Conservation (phyloP, 2,888 invertebrate genomes). For the Xylota segnis region DNA sequence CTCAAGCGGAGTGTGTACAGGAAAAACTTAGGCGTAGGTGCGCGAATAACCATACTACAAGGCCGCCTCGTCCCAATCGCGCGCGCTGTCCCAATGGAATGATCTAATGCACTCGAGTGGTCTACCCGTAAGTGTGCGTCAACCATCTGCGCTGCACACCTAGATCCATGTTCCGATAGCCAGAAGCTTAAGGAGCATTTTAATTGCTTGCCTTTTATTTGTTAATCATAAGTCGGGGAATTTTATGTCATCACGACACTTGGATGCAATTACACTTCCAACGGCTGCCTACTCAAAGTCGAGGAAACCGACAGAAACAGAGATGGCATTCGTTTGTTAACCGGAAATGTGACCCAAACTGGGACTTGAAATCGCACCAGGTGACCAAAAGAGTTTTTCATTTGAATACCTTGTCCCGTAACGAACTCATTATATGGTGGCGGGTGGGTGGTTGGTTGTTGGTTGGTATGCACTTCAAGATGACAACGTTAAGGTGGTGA, state of each 20-base stretch:
- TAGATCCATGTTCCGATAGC: constrained; percentile 64
- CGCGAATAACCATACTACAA: constrained; percentile 66
- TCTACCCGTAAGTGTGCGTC: not conserved
- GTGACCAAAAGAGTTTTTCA: constrained; percentile 35
- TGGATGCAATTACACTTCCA: constrained; percentile 54
- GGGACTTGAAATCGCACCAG: constrained; percentile 47
- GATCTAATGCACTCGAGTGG: constrained; percentile 64
- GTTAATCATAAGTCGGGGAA: constrained; percentile 35
- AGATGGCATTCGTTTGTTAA: constrained; percentile 39
- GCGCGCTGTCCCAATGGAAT: constrained; percentile 1
- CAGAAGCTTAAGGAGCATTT: constrained; percentile 60
- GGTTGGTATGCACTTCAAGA: constrained; percentile 29
- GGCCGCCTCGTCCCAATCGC: constrained; percentile 34
- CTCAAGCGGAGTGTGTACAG: constrained; percentile 18
- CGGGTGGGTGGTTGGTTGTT: constrained; percentile 48
- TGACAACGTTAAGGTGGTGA: constrained; percentile 29
- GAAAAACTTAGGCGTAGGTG: constrained; percentile 60
- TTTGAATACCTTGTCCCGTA: constrained; percentile 37
- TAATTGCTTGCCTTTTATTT: constrained; percentile 67
- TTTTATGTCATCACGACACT: constrained; percentile 50
- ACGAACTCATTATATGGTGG: constrained; percentile 31
- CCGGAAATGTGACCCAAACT: constrained; percentile 66
- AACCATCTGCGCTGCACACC: not conserved
- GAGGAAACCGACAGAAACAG: constrained; percentile 1
- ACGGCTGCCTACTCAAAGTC: constrained; percentile 55